Evolutionary conservation across 1,140 invertebrate species (phyloP).

Genomic region (Drosophila watanabei): DNA sequence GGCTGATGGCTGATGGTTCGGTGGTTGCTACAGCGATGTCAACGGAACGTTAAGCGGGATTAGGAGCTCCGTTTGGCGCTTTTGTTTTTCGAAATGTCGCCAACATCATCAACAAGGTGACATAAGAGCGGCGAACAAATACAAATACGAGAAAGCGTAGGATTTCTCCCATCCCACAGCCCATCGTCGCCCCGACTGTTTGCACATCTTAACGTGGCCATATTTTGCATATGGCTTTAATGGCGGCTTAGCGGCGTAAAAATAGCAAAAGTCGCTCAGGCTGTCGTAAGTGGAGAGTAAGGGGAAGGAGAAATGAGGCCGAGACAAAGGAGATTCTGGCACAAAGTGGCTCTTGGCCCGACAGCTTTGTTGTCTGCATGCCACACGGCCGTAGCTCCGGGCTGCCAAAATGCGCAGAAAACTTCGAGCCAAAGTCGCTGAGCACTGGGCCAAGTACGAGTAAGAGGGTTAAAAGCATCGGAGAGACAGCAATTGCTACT

Average conservation of each 20-base stretch:
- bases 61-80: slow-evolving; percentile 59
- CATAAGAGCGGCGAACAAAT: slow-evolving; percentile 57
- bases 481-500: slow-evolving; percentile 62
- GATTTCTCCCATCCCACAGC: slow-evolving; percentile 7
- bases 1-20: slow-evolving; percentile 30
- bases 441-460: slow-evolving; percentile 3
- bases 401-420: slow-evolving; percentile 57
- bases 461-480: slow-evolving; percentile 10
- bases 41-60: slow-evolving; percentile 76
- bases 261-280: slow-evolving; percentile 71
- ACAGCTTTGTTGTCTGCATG: slow-evolving; percentile 68
- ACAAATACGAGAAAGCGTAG: slow-evolving; percentile 25
- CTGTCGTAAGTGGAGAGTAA: not conserved
- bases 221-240: slow-evolving; percentile 81
- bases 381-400: slow-evolving; percentile 49
- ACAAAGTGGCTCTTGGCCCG: slow-evolving; percentile 70
- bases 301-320: slow-evolving; percentile 5
- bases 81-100: slow-evolving; percentile 57
- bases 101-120: slow-evolving; percentile 70
- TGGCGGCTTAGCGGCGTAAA: slow-evolving; percentile 75
- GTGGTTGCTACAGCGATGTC: slow-evolving; percentile 62
- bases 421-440: slow-evolving; percentile 39
- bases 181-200: slow-evolving; percentile 5
- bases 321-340: slow-evolving; percentile 56
- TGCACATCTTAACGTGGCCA: slow-evolving; percentile 44